These are phyloP conservation scores for Ptychoptera contaminata DNA, from an alignment of 2,888 invertebrate species.

Conservation along the genomic window DNA sequence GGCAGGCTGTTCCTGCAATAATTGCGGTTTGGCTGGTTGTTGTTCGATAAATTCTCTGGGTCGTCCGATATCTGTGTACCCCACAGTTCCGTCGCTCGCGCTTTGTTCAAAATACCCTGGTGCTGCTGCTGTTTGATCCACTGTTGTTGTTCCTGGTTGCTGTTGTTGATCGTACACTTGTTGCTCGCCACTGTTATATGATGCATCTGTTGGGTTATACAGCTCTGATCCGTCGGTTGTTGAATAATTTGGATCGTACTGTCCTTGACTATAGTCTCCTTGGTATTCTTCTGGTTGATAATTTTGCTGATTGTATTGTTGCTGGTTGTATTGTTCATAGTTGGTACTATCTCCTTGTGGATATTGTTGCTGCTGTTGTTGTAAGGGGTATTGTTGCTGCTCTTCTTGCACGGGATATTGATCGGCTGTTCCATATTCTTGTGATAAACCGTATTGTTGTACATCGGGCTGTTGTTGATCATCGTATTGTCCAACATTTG, in stretches of 20 bases:
- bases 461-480: slow-evolving; percentile 13
- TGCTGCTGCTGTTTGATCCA: background rate
- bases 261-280: no score
- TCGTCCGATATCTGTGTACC: slow-evolving; percentile 17
- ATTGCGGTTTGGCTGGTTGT: slow-evolving; percentile 10
- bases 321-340: slow-evolving; percentile 3
- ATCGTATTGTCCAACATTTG: slow-evolving; percentile 18
- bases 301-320: slow-evolving; percentile 17
- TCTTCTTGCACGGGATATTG: slow-evolving; percentile 10
- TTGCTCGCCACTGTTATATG: slow-evolving; percentile 11
- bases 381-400: slow-evolving; percentile 12
- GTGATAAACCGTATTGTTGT: background rate
- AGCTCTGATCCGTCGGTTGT: background rate
- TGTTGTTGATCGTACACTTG: slow-evolving; percentile 12
- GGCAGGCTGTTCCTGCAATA: slow-evolving; percentile 30
- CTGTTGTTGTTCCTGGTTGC: slow-evolving; percentile 6
- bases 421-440: slow-evolving; percentile 12
- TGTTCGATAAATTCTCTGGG: slow-evolving; percentile 6
- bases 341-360: slow-evolving; percentile 9
- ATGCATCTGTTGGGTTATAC: slow-evolving; percentile 12
- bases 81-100: slow-evolving; percentile 28
- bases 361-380: slow-evolving; percentile 8
- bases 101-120: slow-evolving; percentile 18
- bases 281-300: no score
- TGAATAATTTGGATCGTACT: slow-evolving; percentile 1